Evolutionary conservation across 2,113 vertebrate genomes (phyloP).

Genomic region (Oryzias curvinotus): DNA sequence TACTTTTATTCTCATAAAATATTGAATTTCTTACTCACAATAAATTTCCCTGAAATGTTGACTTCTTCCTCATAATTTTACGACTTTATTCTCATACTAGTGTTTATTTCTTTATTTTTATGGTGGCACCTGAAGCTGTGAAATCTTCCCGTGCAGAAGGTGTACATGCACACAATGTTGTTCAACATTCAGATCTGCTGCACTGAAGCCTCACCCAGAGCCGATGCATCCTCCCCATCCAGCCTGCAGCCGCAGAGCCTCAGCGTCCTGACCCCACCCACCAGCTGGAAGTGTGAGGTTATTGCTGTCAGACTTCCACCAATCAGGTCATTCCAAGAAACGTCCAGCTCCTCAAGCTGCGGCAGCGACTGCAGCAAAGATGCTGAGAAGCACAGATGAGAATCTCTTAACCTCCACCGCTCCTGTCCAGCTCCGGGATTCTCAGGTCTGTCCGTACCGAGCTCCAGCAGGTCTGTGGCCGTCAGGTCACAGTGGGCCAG

Average conservation of each 20-base stretch:
- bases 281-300: slow-evolving; percentile 76
- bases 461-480: slow-evolving; percentile 75
- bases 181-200: no score
- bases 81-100: no score
- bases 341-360: slow-evolving; percentile 82
- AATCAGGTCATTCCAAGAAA: slow-evolving; percentile 88
- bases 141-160: no score
- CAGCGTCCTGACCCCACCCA: slow-evolving; percentile 77
- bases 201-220: slow-evolving; percentile 76
- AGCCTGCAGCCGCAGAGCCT: slow-evolving; percentile 83
- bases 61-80: no score
- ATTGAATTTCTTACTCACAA: no score
- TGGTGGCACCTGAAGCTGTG: no score
- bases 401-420: no score
- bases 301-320: slow-evolving; percentile 78
- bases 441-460: slow-evolving; percentile 65
- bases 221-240: slow-evolving; percentile 74
- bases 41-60: no score
- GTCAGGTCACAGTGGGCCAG: slow-evolving; percentile 81
- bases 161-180: no score
- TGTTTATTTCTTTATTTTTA: no score
- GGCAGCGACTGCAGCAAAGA: slow-evolving; percentile 78
- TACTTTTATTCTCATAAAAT: no score
- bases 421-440: neutral
- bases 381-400: slow-evolving; percentile 49